phyloP scores from a whole-genome alignment of 2,888 invertebrate species.

The Ceramica pisi region DNA sequence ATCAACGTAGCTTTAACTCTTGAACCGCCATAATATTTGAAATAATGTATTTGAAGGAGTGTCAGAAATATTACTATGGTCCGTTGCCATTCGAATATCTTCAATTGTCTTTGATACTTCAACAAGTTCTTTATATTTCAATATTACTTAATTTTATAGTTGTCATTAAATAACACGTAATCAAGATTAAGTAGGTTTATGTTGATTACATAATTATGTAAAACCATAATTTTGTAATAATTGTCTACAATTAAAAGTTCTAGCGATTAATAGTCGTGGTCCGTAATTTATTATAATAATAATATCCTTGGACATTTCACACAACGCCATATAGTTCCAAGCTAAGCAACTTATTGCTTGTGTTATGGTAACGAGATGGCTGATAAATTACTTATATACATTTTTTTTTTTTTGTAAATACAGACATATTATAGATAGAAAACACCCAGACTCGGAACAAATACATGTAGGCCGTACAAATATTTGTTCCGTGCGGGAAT shows the following conservation, averaged over 20 bases:
- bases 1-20: constrained; percentile 30
- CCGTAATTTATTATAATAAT: constrained; percentile 10
- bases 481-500: no score
- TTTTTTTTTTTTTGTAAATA: no score
- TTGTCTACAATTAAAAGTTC: constrained; percentile 1
- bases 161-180: constrained; percentile 8
- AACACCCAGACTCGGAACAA: no score
- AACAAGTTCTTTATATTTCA: not conserved
- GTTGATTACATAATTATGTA: not conserved
- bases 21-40: constrained; percentile 8
- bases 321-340: no score
- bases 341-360: no score
- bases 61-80: not conserved
- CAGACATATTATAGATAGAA: no score
- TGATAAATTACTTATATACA: no score
- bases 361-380: no score
- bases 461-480: no score
- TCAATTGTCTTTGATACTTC: not conserved
- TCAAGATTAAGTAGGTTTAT: constrained; percentile 38
- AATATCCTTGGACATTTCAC: no score
- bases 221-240: constrained; percentile 17
- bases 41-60: not conserved
- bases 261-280: not conserved
- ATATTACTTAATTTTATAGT: constrained; percentile 4
- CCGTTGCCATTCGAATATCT: constrained; percentile 1